Evolutionary conservation across 1,140 invertebrate genomes (phyloP).

Genomic region (Meloidogyne floridensis): DNA sequence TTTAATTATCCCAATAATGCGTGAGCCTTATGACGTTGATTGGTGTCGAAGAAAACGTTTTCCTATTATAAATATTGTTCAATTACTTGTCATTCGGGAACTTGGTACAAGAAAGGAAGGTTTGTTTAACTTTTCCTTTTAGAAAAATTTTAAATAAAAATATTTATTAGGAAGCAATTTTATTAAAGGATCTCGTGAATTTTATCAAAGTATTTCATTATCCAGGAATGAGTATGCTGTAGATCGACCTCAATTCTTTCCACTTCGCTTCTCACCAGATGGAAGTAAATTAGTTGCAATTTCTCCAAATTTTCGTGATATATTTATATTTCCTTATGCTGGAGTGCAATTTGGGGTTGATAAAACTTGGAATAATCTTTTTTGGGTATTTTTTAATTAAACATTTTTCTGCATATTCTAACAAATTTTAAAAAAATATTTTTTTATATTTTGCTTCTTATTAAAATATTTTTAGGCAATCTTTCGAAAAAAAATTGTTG

Average conservation of each 20-base stretch:
- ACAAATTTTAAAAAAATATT: background rate
- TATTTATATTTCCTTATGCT: conserved; percentile 44
- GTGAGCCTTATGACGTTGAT: conserved; percentile 39
- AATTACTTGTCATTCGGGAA: conserved; percentile 41
- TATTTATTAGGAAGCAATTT: conserved; percentile 46
- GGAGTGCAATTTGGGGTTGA: conserved; percentile 29
- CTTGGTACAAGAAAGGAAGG: conserved; percentile 42
- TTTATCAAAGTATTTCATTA: conserved; percentile 46
- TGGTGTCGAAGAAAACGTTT: conserved; percentile 43
- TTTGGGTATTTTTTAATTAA: conserved; percentile 26
- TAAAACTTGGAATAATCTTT: conserved; percentile 22
- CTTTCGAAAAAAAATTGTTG: conserved; percentile 16
- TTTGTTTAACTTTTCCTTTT: background rate
- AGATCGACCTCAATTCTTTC: conserved; percentile 45
- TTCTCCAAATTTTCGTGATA: conserved; percentile 33
- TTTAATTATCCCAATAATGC: background rate
- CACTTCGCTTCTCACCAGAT: conserved; percentile 53
- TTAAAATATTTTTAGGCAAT: conserved; percentile 29
- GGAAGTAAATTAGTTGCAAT: conserved; percentile 44
- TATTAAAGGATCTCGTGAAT: conserved; percentile 47
- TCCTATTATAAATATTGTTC: conserved; percentile 22
- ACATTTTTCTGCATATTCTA: background rate
- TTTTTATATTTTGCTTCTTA: background rate
- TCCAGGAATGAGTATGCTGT: background rate
- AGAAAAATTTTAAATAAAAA: conserved; percentile 18